Conservation (phyloP, 2,113 vertebrate species). For the Martes martes region DNA sequence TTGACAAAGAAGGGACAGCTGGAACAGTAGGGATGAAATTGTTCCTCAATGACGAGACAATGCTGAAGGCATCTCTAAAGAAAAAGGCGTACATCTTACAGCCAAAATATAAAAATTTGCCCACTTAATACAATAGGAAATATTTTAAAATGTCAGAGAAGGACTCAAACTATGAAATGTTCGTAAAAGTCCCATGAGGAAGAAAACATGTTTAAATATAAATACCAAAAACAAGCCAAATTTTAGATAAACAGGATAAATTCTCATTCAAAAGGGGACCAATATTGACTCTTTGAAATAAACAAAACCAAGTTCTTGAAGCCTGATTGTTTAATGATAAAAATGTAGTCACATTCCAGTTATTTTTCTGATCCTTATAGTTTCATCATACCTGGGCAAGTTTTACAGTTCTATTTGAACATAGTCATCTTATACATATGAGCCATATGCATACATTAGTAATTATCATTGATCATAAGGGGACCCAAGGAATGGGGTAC, state of each 20-base stretch:
- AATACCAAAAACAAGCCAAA: not conserved
- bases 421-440: not conserved
- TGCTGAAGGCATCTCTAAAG: not conserved
- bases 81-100: not conserved
- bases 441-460: not conserved
- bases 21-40: not conserved
- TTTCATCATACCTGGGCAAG: not conserved
- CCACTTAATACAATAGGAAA: not conserved
- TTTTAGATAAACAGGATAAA: not conserved
- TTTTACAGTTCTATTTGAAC: not conserved
- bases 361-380: not conserved
- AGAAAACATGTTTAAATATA: not conserved
- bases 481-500: not conserved
- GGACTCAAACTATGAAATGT: not conserved
- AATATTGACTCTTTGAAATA: not conserved
- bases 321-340: not conserved
- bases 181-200: not conserved
- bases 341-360: not conserved
- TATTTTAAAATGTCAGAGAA: not conserved
- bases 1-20: not conserved
- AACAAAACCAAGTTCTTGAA: not conserved
- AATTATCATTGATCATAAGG: not conserved
- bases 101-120: not conserved
- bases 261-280: not conserved
- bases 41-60: not conserved